Evolutionary conservation across 2,888 invertebrate species (phyloP), one percentile per base, ranked within the genome.

Genomic region (Cerastoderma edule): DNA sequence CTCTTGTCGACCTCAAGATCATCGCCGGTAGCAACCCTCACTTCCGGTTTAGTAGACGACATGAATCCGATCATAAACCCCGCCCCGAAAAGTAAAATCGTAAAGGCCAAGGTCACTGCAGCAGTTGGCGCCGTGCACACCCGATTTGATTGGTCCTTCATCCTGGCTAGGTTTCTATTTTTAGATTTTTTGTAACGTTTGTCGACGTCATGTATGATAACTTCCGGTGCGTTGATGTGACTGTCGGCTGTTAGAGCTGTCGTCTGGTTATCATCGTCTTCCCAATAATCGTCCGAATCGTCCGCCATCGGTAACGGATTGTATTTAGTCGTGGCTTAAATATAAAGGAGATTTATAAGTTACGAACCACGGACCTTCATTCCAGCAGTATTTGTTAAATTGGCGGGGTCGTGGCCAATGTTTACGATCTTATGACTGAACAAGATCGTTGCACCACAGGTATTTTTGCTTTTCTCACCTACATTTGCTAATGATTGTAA

Each of bases 21-120:
- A 6, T 33, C 60, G 2, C 39, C 32, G 56, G 22, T 35, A 1
- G 57, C 39, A 5, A 67, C 27, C 10, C 46, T 48, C 3, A 32
- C 27, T 30, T 63, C 64, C 10, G 46, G 60, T 16, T 32, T 44
- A 28, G 19, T 35, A 1, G 81, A 75, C 1, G 83, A 83, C 67
- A 84, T 76, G 64, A 83, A 84, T 8, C 85, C 85, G 5, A 78
- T 76, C 24, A 84, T 72, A 67, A 83, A 85, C 19, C 85, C 85
- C 19, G 77, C 75, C 3, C 83, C 83, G 64, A 83, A 78, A 22
- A 77, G 69, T n/a, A 85, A 39, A 24, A 85, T 60, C 24, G 71
- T 66, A 53, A 73, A 32, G n/a, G 83, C 85, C 39, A 85, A 74
- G 10, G 78, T 67, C 5, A 82, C n/a, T 0, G 84, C 84, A 10